Percentiles rank a stretch among this genome's conserved stretches.
These are phyloP conservation scores for Orthonevra nobilis DNA, from an alignment of 2,888 invertebrate species.

Conservation along the genomic window DNA sequence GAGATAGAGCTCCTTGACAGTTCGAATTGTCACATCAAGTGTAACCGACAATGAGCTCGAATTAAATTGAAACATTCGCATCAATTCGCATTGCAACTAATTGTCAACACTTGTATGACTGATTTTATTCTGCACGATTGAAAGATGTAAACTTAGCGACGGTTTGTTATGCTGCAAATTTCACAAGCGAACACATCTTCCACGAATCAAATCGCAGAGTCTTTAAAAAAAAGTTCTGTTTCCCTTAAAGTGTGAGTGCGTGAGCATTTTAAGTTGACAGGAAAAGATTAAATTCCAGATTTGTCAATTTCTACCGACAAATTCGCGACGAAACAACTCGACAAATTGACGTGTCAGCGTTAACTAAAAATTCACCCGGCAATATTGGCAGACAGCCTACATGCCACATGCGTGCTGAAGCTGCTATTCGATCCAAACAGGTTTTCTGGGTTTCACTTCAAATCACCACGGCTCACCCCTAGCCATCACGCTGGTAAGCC, in stretches of 20 bases:
- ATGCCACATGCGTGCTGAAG: conserved; percentile 63
- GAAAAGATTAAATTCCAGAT: conserved; percentile 43
- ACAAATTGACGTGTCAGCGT: conserved; percentile 77
- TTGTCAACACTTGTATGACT: conserved; percentile 12
- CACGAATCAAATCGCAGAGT: background rate
- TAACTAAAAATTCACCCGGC: conserved; percentile 75
- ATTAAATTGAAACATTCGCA: conserved; percentile 64
- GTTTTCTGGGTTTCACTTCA: conserved; percentile 39
- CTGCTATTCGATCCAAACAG: conserved; percentile 60
- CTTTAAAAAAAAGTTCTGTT: conserved; percentile 28
- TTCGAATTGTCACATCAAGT: conserved; percentile 62
- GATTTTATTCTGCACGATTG: conserved; percentile 12
- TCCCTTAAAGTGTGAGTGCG: conserved; percentile 10
- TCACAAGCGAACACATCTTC: conserved; percentile 49
- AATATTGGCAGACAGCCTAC: conserved; percentile 66
- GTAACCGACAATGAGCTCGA: conserved; percentile 61
- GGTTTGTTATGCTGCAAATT: conserved; percentile 15
- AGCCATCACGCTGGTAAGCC: conserved; percentile 25
- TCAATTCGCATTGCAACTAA: conserved; percentile 50
- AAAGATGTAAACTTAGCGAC: conserved; percentile 59
- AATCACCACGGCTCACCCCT: conserved; percentile 44
- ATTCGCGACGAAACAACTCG: conserved; percentile 73
- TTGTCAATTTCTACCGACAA: conserved; percentile 32
- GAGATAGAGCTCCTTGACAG: conserved; percentile 58
- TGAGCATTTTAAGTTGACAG: conserved; percentile 38